Evolutionary conservation across 2,888 invertebrate genomes (phyloP).

Genomic region (Diarsia brunnea): DNA sequence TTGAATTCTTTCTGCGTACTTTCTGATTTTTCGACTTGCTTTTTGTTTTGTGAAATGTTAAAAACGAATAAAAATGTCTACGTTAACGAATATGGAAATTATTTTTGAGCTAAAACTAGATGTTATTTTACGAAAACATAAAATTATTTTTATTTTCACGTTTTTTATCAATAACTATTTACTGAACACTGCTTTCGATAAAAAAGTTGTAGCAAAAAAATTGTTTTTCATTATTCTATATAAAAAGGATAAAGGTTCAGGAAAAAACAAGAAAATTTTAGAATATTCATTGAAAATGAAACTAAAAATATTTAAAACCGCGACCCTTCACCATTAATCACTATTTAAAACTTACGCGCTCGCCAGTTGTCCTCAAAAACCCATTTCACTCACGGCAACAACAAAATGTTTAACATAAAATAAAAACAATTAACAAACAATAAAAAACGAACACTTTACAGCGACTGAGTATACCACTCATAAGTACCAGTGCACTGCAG

Average conservation of each 20-base stretch:
- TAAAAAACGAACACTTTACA: slow-evolving; percentile 83
- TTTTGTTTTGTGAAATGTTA: slow-evolving; percentile 2
- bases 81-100: no score
- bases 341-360: slow-evolving; percentile 67
- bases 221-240: no score
- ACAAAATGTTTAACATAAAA: slow-evolving; percentile 74
- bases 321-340: slow-evolving; percentile 21
- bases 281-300: background rate
- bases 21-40: background rate
- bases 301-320: slow-evolving; percentile 12
- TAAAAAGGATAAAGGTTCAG: background rate
- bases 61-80: background rate
- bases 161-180: background rate
- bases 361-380: slow-evolving; percentile 70
- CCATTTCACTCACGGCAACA: slow-evolving; percentile 77
- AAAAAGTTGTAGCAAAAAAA: background rate
- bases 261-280: background rate
- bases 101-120: background rate
- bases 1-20: background rate
- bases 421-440: slow-evolving; percentile 75
- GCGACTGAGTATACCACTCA: slow-evolving; percentile 87
- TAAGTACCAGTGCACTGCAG: slow-evolving; percentile 85
- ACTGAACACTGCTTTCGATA: background rate
- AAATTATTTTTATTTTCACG: background rate
- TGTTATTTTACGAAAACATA: background rate